phyloP scores from a whole-genome alignment of 2,888 invertebrate species.

The Andrena bicolor region DNA sequence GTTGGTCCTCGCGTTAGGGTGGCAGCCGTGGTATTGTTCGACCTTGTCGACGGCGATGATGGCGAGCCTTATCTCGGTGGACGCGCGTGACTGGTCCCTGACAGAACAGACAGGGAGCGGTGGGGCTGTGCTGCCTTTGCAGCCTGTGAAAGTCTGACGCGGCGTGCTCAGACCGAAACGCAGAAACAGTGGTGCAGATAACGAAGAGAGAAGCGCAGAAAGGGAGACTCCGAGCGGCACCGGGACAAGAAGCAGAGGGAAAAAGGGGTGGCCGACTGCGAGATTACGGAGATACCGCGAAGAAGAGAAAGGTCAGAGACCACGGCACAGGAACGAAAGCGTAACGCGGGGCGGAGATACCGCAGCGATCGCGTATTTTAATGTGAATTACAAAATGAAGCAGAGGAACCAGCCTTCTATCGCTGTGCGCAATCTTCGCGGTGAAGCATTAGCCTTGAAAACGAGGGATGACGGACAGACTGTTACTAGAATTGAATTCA shows the following conservation, averaged over 20 bases:
- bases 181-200: slow-evolving; percentile 48
- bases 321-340: neutral
- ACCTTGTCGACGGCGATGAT: slow-evolving; percentile 67
- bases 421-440: neutral
- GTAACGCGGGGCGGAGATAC: slow-evolving; percentile 26
- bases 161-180: slow-evolving; percentile 52
- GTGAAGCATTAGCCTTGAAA: neutral
- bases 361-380: slow-evolving; percentile 10
- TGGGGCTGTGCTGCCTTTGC: slow-evolving; percentile 35
- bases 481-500: neutral
- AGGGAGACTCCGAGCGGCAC: slow-evolving; percentile 3
- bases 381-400: neutral
- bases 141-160: slow-evolving; percentile 47
- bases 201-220: slow-evolving; percentile 26
- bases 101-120: slow-evolving; percentile 54
- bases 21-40: slow-evolving; percentile 71
- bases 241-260: slow-evolving; percentile 4
- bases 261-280: slow-evolving; percentile 6
- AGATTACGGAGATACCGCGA: slow-evolving; percentile 14
- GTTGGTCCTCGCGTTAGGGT: slow-evolving; percentile 35
- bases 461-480: neutral
- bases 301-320: slow-evolving; percentile 17
- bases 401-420: neutral
- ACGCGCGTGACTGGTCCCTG: slow-evolving; percentile 77
- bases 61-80: slow-evolving; percentile 77